Conservation (phyloP, 2,113 vertebrate species). For the Lampris incognitus region DNA sequence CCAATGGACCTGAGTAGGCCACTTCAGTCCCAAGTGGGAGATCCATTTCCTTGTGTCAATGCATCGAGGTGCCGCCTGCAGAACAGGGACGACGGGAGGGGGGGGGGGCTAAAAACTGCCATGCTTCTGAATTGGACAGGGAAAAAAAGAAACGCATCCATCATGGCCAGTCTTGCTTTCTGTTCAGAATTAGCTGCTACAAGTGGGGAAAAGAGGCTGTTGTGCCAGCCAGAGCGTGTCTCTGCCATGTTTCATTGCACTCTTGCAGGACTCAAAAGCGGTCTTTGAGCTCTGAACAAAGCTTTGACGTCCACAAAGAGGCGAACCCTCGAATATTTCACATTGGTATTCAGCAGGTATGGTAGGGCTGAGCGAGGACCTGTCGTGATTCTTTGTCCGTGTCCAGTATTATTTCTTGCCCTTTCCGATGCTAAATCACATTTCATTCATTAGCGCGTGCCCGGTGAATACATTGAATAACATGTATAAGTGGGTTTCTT, state of each 20-base stretch:
- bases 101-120: conserved; percentile 10
- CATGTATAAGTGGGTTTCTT: too few species aligned
- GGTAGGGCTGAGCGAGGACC: neutral
- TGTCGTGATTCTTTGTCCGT: too few species aligned
- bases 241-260: conserved; percentile 45
- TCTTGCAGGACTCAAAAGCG: neutral
- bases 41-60: too few species aligned
- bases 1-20: too few species aligned
- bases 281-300: conserved; percentile 12
- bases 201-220: conserved; percentile 33
- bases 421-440: neutral
- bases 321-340: neutral
- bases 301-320: neutral
- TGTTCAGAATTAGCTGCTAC: conserved; percentile 51
- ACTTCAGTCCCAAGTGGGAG: too few species aligned
- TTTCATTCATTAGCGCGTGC: neutral
- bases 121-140: conserved; percentile 3
- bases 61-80: too few species aligned
- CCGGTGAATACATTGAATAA: neutral
- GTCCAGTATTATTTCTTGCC: too few species aligned
- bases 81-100: too few species aligned
- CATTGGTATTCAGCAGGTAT: neutral
- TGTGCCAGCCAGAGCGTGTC: conserved; percentile 17
- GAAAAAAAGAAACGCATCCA: conserved; percentile 18
- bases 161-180: conserved; percentile 12